Evolutionary conservation across 2,888 invertebrate species (phyloP), one percentile per base, ranked within the genome.

Genomic region (Margaritifera margaritifera): DNA sequence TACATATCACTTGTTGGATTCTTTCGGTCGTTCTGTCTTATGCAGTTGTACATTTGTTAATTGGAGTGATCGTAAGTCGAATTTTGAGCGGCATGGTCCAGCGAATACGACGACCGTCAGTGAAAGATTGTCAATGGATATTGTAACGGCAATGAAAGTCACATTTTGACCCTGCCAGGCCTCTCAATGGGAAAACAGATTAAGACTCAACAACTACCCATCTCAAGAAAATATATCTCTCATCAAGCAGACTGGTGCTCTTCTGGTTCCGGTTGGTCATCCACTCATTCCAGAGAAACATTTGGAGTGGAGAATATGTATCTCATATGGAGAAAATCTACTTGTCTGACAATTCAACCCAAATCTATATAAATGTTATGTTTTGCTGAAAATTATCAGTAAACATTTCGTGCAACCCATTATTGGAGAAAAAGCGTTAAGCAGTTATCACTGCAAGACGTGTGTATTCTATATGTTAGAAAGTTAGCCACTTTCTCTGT

Each of bases 381-480:
- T 62, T 19, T 24, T 62, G 19, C 52, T 62, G 18, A 62, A 62
- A 25, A 62, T 62, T 51, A 52, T 62, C 22, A 62, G 51, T 25
- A 62, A 53, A 25, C 52, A 62, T 52, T 22, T 62, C 52, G 53
- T 62, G 20, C 53, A 51, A 20, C 8, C 24, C 1, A 22, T 22
- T 4, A 6, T 15, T 20, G 42, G 53, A 20, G 52, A 62, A 18
- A n/a, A 18, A 11, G 53, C 19, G 1, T 50, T 62, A 15, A 53
- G 24, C 18, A 31, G 52, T 15, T 62, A 62, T 27, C 62, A 62
- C 20, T 50, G 51, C 15, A 62, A 62, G 53, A 62, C 62, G 3
- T 62, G 62, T 27, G 25, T 62, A 22, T 62, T 62, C n/a, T 62
- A 62, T 24, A 25, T 62, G 22, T 11, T 62, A n/a, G 62, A 62